Evolutionary conservation across 1,140 invertebrate genomes (phyloP), one percentile per base, ranked within the genome.

Genomic region (Euura lappo): DNA sequence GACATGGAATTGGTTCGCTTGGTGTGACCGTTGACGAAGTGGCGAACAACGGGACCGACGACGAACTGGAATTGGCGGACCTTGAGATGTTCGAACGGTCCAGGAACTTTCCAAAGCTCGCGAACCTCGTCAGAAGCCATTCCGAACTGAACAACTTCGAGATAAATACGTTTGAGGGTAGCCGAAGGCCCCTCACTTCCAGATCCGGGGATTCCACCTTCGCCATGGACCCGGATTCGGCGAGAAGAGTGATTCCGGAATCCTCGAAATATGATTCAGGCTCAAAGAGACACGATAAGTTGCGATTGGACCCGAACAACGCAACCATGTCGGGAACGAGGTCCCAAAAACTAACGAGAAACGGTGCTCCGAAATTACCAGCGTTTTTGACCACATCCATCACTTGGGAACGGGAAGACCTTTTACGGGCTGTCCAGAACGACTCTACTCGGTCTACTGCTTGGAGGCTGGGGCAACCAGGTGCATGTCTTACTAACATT

Each of bases 401-500:
- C 13, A 60, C 51, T n/a, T 60, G 51, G 51, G 51, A 60, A 60
- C 51, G 51, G 51, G 8, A n/a, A n/a, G 51, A 60, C 3, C 13
- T 11, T 60, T 60, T 60, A 60, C 8, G 13, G 5, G 51, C 28
- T 28, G 28, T 28, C 28, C 28, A 28, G 28, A 28, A 28, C 28
- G 28, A 28, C 28, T 0, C 28, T 28, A 28, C 28, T 28, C 28
- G 28, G 28, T 28, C 28, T 28, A 28, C 28, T 28, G 28, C 28
- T 28, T 28, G 28, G 68, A 47, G 67, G 8, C 69, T 74, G 45
- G 77, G 72, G 65, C 69, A 74, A 75, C 71, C 80, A 84, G 82
- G 82, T 84, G 82, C 82, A 84, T 82, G 82, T 80, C 73, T 74
- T 76, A 83, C 79, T 81, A 82, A 81, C 75, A 74, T 45, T 28